Conservation (phyloP, 1,140 invertebrate species). For the Apis cerana region DNA sequence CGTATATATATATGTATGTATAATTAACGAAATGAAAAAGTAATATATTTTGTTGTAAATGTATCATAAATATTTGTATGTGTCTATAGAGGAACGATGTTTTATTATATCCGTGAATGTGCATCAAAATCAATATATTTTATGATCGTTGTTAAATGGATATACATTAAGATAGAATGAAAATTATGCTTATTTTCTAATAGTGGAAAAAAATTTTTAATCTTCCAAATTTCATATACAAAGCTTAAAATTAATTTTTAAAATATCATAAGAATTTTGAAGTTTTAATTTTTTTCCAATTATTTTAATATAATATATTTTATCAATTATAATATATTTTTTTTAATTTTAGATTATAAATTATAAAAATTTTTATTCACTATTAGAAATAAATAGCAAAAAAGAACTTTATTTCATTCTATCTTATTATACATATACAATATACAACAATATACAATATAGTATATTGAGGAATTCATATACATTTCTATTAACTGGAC, state of each 20-base stretch:
- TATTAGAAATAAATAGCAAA: too few relatives aligned
- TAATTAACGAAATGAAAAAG: conserved; percentile 22
- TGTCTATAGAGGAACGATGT: conserved; percentile 36
- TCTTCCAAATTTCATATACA: too few relatives aligned
- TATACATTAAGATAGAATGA: neutral
- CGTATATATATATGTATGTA: conserved; percentile 8
- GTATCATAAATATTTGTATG: conserved; percentile 49
- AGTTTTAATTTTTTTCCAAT: too few relatives aligned
- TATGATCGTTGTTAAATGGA: conserved; percentile 32
- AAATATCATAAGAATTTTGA: too few relatives aligned
- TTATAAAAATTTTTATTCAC: too few relatives aligned
- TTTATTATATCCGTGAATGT: conserved; percentile 44
- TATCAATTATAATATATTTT: too few relatives aligned
- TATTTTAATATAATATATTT: too few relatives aligned
- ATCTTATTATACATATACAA: neutral
- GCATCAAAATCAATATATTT: conserved; percentile 51
- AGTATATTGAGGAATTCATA: neutral
- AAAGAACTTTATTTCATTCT: too few relatives aligned
- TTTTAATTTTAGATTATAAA: too few relatives aligned
- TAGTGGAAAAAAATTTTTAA: too few relatives aligned
- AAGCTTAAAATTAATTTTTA: too few relatives aligned
- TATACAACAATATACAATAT: neutral
- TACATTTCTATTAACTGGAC: neutral
- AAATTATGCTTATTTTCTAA: too few relatives aligned
- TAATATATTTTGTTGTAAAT: conserved; percentile 70